phyloP scores from a whole-genome alignment of 2,113 vertebrate species.

The Talpa occidentalis region DNA sequence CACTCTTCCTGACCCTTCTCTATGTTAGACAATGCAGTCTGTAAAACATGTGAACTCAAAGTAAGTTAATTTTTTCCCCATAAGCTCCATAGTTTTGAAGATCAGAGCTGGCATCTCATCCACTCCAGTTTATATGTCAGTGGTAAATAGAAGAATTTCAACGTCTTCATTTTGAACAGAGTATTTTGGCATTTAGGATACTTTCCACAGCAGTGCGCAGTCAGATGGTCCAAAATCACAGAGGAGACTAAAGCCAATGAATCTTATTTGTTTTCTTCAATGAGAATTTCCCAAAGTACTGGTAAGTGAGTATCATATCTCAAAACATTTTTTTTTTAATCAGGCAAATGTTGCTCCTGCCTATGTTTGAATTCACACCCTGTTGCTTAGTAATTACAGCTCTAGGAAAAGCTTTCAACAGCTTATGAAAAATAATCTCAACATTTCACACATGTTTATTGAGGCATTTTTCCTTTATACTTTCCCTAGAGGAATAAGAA shows the following conservation, averaged over 20 bases:
- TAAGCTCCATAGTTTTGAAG: neutral
- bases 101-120: slow-evolving; percentile 29
- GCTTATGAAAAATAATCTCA: slow-evolving; percentile 15
- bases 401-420: neutral
- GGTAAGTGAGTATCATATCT: neutral
- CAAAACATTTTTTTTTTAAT: neutral
- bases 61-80: slow-evolving; percentile 26
- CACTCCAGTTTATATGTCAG: neutral
- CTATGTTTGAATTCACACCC: slow-evolving; percentile 13
- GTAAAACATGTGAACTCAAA: neutral
- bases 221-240: neutral
- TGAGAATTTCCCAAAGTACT: neutral
- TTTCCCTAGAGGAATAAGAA: slow-evolving; percentile 44
- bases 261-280: neutral
- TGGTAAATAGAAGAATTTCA: neutral
- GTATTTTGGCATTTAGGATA: neutral
- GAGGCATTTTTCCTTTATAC: neutral
- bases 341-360: neutral
- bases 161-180: neutral
- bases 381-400: neutral
- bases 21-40: neutral
- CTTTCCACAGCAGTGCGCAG: neutral
- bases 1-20: neutral
- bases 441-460: neutral
- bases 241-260: neutral